These are phyloP conservation scores for Scaptomyza flava DNA, from an alignment of 2,888 invertebrate genomes.

Conservation along the genomic window DNA sequence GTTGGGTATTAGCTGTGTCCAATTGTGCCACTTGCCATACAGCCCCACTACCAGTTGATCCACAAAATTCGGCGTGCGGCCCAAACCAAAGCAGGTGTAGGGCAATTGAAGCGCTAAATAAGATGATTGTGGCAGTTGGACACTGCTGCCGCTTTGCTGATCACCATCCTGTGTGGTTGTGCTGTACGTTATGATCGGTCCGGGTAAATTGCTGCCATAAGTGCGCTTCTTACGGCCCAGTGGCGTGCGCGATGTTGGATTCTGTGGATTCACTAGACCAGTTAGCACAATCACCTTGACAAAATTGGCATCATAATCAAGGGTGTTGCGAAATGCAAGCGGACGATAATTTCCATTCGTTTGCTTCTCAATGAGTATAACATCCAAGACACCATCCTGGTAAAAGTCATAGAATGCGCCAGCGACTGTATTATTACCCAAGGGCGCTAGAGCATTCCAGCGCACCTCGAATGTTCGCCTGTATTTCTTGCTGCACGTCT, in stretches of 20 bases:
- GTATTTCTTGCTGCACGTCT: conserved; percentile 86
- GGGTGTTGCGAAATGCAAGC: conserved; percentile 93
- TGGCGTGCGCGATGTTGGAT: conserved; percentile 89
- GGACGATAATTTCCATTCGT: conserved; percentile 86
- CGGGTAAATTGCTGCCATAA: conserved; percentile 96
- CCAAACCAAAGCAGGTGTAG: conserved; percentile 98
- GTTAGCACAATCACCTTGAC: conserved; percentile 97
- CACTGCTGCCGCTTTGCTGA: conserved; percentile 91
- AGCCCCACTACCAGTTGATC: conserved; percentile 93
- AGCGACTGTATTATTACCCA: conserved; percentile 90
- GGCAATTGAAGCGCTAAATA: conserved; percentile 97
- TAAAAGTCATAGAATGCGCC: conserved; percentile 97
- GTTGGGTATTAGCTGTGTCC: conserved; percentile 98
- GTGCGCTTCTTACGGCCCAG: conserved; percentile 91
- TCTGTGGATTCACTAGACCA: conserved; percentile 90
- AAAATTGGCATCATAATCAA: conserved; percentile 97
- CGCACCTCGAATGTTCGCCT: conserved; percentile 90
- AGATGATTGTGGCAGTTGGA: conserved; percentile 96
- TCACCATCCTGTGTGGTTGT: conserved; percentile 95
- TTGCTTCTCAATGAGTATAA: conserved; percentile 89
- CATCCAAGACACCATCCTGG: conserved; percentile 96
- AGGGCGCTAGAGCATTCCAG: conserved; percentile 90
- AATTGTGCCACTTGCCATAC: conserved; percentile 89
- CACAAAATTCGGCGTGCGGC: conserved; percentile 98
- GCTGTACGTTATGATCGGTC: conserved; percentile 93